These are phyloP conservation scores for Drosophila grimshawi DNA, from an alignment of 1,140 invertebrate species.

Conservation along the genomic window DNA sequence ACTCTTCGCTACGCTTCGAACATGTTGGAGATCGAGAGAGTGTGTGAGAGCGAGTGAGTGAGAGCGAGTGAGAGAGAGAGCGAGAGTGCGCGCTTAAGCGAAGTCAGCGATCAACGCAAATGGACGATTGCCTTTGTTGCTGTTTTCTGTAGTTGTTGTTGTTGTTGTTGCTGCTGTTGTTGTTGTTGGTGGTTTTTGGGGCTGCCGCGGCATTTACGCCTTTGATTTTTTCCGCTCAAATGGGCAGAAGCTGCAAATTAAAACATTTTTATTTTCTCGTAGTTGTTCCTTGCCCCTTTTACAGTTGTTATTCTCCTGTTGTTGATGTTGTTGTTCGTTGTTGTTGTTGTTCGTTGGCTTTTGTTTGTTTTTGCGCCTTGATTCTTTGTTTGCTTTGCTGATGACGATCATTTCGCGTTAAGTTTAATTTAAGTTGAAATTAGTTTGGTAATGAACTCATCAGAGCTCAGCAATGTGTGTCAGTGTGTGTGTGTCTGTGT, in stretches of 20 bases:
- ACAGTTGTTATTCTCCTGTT: conserved; percentile 48
- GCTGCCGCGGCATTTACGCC: conserved; percentile 63
- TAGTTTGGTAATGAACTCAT: conserved; percentile 84
- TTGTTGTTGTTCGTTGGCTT: conserved; percentile 27
- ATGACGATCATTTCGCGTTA: conserved; percentile 83
- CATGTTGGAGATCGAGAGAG: conserved; percentile 35
- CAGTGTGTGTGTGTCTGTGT: conserved; percentile 49
- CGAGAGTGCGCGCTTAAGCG: conserved; percentile 25
- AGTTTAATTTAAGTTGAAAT: conserved; percentile 84
- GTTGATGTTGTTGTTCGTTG: conserved; percentile 15
- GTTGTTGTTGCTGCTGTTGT: conserved; percentile 21
- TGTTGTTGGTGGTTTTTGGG: conserved; percentile 47
- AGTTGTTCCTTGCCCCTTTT: conserved; percentile 31
- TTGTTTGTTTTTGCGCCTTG: conserved; percentile 59
- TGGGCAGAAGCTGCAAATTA: conserved; percentile 83
- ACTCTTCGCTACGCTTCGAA: conserved; percentile 51
- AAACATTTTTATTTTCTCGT: conserved; percentile 67
- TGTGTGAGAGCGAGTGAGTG: no score
- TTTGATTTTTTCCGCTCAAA: conserved; percentile 82
- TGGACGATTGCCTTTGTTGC: conserved; percentile 20
- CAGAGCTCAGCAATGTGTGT: conserved; percentile 54
- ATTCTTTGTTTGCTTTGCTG: conserved; percentile 82
- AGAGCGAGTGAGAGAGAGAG: neutral
- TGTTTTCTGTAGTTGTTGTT: neutral
- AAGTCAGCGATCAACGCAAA: conserved; percentile 31